Base-by-base conservation (phyloP, 2,888 invertebrate genomes). In the Lissocephala sabroskyi region DNA sequence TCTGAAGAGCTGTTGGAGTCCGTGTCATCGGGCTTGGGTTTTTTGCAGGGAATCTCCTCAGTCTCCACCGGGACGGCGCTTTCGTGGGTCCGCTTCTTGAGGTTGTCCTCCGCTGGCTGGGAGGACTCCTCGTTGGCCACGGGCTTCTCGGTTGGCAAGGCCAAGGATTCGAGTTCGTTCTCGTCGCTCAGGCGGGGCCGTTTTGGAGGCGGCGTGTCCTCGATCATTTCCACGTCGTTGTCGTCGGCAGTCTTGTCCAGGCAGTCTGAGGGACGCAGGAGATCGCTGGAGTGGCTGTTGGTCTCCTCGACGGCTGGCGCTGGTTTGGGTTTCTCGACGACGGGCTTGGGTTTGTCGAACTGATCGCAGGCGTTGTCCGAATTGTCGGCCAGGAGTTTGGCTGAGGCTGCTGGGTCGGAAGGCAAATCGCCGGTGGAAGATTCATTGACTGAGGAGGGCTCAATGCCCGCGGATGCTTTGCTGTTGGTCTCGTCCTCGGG, bases 301-400 rank as follows among this genome's bases (percentile, higher is more conserved):
- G 56, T 49, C 45, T 82, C 77, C 1, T 78, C 79, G 0, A 37
- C 39, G 2, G 52, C 35, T 2, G 7, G 23, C 23, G n/a, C 30
- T 9, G 32, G 10, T 18, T 57, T 68, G 0, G 11, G 4, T 36
- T 62, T 62, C 1, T 51, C 57, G n/a, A n/a, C n/a, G n/a, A n/a
- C n/a, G 13, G 17, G 42, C 33, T 64, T 66, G 4, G 32, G 30
- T 58, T 59, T 67, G 13, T 70, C 80, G 46, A 78, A 79, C 50
- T 80, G 80, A 63, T 83, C 82, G 17, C 79, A 73, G 11, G 82
- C 83, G 64, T 80, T 82, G 59, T 83, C 83, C 1, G 83, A 80
- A 48, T 81, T 81, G 45, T 82, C 82, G 7, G 62, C 56, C 13
- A 58, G 30, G 1, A 35, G 10, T 35, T 35, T 17, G 11, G 29